A percentile compares a stretch with the other conserved stretches of the same genome.
Conservation (phyloP, 1,140 invertebrate genomes). For the Calephelis nemesis region DNA sequence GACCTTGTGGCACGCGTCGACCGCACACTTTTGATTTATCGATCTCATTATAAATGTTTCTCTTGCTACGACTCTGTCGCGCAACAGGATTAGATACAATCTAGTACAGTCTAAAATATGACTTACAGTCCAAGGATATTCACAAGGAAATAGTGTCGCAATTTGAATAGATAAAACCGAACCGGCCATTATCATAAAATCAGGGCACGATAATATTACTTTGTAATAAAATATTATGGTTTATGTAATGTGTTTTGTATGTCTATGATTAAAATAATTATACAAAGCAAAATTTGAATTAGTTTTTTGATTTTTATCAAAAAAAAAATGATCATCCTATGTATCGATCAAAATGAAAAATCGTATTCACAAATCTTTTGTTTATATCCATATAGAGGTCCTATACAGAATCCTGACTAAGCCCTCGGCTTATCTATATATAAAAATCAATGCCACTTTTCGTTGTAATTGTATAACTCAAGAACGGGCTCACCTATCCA, state of each 20-base stretch:
- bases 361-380: too few relatives aligned
- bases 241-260: neutral
- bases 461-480: too few relatives aligned
- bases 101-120: slow-evolving; percentile 15
- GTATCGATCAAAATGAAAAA: too few relatives aligned
- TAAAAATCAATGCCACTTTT: too few relatives aligned
- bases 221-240: slow-evolving; percentile 4
- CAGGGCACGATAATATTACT: slow-evolving; percentile 14
- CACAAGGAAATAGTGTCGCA: slow-evolving; percentile 33
- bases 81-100: slow-evolving; percentile 22
- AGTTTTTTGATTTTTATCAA: too few relatives aligned
- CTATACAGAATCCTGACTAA: too few relatives aligned
- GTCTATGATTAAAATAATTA: too few relatives aligned
- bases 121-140: slow-evolving; percentile 24
- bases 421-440: too few relatives aligned
- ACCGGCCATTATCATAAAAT: slow-evolving; percentile 16
- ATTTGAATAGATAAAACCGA: slow-evolving; percentile 28
- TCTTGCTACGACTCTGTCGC: slow-evolving; percentile 26
- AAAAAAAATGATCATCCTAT: too few relatives aligned
- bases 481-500: too few relatives aligned
- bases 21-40: slow-evolving; percentile 57
- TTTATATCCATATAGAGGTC: too few relatives aligned
- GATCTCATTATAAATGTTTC: slow-evolving; percentile 44
- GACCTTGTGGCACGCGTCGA: slow-evolving; percentile 75
- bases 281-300: too few relatives aligned